Evolutionary conservation across 2,888 invertebrate genomes (phyloP), one percentile per base, ranked within the genome.

Genomic region (Thalpophila matura): DNA sequence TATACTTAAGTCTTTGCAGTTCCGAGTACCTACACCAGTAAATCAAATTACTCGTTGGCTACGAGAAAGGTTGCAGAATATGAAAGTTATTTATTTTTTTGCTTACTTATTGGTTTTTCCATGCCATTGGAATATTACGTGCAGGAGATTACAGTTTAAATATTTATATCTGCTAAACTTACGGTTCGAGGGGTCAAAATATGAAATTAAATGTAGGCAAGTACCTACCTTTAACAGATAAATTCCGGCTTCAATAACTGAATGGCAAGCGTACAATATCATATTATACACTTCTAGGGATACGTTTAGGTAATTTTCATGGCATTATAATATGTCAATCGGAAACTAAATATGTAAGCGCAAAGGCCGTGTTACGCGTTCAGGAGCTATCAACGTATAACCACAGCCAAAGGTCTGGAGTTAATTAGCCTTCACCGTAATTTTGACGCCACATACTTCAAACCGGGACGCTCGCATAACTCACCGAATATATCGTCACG

Each of bases 371-470:
- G 56, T 71, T 46, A 61, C 74, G 24, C 65, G 59, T 76, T 76
- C 72, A 47, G 51, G 46, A 60, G 72, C 56, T 50, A 73, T 76
- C 59, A 72, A 76, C 53, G 60, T 37, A 55, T 27, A 54, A 72
- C 66, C 71, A 55, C 62, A 65, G 27, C 54, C 60, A 68, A 63
- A 77, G 74, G 66, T 55, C 61, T 77, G 60, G 43, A 61, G 67
- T 74, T 78, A 78, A 78, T 78, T 79, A 77, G 77, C 57, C 63
- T 59, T 62, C 50, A 57, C 58, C 66, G 68, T 61, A 66, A 77
- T 76, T 77, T 76, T 63, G 49, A 62, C 59, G 72, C 60, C 57
- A 54, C 61, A 62, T 58, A 57, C 76, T 77, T 62, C 50, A 59
- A 59, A 53, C 43, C 18, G 59, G 47, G 12, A 45, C 55, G 40